Base-by-base conservation (phyloP, 2,113 vertebrate species). In the Tyto alba region DNA sequence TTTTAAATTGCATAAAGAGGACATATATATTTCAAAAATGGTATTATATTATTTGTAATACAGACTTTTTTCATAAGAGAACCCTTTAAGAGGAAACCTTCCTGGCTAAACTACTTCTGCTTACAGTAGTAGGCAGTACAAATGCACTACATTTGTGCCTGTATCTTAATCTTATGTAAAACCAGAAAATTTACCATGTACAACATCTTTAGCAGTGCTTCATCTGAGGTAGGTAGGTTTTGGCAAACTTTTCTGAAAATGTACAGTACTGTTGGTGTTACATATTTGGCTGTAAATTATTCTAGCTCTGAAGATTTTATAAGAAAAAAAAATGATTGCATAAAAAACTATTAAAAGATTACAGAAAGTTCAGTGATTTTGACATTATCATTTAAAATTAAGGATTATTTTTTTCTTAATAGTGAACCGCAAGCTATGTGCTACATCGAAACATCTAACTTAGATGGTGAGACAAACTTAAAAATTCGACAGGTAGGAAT, bases 381-480 rank as follows among this genome's bases (percentile, higher is more conserved):
- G 8, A 53, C 29, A 23, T 34, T 71, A 43, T 60, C 36, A 78
- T 75, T 90, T 91, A 76, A 78, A 93, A 86, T 62, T 92, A 89
- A 93, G 21, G 26, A 60, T 2, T 52, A 94, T 69, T 82, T 97
- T 96, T 95, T 88, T 80, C 97, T 93, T 93, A 72, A 94, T 98
- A 99, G 99, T 97, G 99, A 99, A 96, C 99, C 99, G 19, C 99
- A 99, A 96, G 99, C 99, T 67, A 99, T 99, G 99, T 99, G 99
- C 97, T 99, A 99, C 98, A 99, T 99, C 40, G 99, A 99, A 98
- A 99, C 99, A 19, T 99, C 99, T 89, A 99, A 99, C 96, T 96
- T 99, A 97, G 99, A 99, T 91, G 99, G 99, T 93, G 99, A 99
- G 97, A 99, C 99, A 48, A 99, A 99, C 98, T 98, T 99, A 88